Evolutionary conservation across 1,140 invertebrate species (phyloP), one percentile per base, ranked within the genome.

Genomic region (Batillaria attramentaria): DNA sequence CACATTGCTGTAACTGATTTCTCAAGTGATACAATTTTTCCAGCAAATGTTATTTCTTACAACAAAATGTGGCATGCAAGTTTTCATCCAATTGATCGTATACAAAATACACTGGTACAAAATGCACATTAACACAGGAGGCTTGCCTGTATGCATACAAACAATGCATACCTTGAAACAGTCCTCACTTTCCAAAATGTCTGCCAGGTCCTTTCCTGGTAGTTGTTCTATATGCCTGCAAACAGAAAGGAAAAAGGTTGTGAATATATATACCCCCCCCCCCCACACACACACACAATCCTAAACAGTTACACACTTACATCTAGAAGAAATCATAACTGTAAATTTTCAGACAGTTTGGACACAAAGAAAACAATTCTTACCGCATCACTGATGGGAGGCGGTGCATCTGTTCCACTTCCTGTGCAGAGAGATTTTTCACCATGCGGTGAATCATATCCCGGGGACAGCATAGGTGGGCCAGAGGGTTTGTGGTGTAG

Each of bases 211-310:
- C 1, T 72, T 57, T 3, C 81, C 77, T 28, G 84, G 79, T 68
- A 83, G 83, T 24, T 72, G 41, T 74, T 90, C 89, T 13, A 89
- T 88, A 84, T 85, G 86, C 57, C 89, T 90, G 77, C 60, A 82
- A 79, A 69, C 35, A 69, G 18, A 28, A 60, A 31, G 24, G 57
- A n/a, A 31, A n/a, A 31, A n/a, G 57, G 24, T 16, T 8, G 62
- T 13, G 62, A 66, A 50, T 24, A 50, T 50, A 24, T 50, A 50
- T 8, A 50, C 46, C 10, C 24, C 24, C 24, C 24, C 10, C 46
- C 46, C 24, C 46, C 10, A 10, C 24, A 10, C 46, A 16, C 18
- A 57, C 37, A 42, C 39, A 78, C 66, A 78, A 13, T 6, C 18
- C 43, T 18, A 35, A 65, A 72, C 37, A 77, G 46, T 41, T 77